Evolutionary conservation across 2,113 vertebrate genomes (phyloP).

Genomic region (Pygathrix nemaeus): DNA sequence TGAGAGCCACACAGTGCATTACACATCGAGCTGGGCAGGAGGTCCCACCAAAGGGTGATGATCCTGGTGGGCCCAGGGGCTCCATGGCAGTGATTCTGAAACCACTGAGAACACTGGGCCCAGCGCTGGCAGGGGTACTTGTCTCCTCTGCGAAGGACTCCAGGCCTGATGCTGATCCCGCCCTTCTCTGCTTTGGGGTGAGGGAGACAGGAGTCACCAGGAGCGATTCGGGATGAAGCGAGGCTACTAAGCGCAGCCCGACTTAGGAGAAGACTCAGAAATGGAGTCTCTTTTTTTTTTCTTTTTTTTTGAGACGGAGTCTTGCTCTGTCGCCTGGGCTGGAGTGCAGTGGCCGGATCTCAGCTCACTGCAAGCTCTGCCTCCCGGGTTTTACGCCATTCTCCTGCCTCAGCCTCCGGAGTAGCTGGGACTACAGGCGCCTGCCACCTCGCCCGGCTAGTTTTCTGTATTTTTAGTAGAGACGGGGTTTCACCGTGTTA

Average conservation of each 20-base stretch:
- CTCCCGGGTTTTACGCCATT: too few relatives aligned
- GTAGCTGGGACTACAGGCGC: too few relatives aligned
- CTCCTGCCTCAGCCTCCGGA: too few relatives aligned
- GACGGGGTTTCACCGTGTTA: too few relatives aligned
- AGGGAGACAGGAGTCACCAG: background rate
- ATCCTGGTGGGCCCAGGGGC: background rate
- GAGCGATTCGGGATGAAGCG: fast-evolving
- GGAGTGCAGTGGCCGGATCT: background rate
- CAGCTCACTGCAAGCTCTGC: too few relatives aligned
- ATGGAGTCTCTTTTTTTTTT: background rate
- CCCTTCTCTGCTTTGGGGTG: background rate
- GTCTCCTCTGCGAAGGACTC: background rate
- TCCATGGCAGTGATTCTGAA: too few relatives aligned
- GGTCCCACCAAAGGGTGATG: fast-evolving
- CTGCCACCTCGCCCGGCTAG: too few relatives aligned
- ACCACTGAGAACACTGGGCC: background rate
- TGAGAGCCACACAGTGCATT: fast-evolving
- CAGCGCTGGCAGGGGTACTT: fast-evolving
- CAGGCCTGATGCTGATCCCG: fast-evolving
- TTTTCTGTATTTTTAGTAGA: too few relatives aligned
- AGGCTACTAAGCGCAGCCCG: too few relatives aligned
- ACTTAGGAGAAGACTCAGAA: too few relatives aligned
- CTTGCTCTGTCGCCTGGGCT: background rate
- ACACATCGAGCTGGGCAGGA: background rate
- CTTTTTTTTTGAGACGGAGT: background rate